A percentile compares a stretch with the other conserved stretches of the same genome.
Conservation (phyloP, 1,140 invertebrate species). For the Caenorhabditis latens region DNA sequence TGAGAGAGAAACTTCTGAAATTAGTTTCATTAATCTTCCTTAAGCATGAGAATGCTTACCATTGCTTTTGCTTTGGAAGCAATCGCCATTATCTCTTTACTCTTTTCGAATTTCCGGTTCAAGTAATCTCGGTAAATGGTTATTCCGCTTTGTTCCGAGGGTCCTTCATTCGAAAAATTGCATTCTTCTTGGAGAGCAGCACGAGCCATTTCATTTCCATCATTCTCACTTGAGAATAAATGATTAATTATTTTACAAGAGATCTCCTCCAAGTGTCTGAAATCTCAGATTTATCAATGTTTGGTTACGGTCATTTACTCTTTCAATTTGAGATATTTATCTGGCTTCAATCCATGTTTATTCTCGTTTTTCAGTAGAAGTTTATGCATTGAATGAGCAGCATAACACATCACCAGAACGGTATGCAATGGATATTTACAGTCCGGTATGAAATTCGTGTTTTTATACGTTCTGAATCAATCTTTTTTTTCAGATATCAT, state of each 20-base stretch:
- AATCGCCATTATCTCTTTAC: constrained; percentile 15
- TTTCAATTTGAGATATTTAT: not conserved
- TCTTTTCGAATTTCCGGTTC: not conserved
- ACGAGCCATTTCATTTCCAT: not conserved
- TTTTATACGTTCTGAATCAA: not conserved
- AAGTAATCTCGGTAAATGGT: not conserved
- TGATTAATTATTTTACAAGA: constrained; percentile 5
- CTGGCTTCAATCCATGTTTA: not conserved
- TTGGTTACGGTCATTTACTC: not conserved
- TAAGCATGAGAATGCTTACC: not conserved
- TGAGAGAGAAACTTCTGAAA: constrained; percentile 36
- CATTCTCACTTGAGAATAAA: not conserved
- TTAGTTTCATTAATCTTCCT: not conserved
- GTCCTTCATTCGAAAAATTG: not conserved
- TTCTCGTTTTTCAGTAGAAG: not conserved
- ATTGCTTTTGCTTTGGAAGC: constrained; percentile 36
- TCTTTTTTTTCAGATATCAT: not conserved
- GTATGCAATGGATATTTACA: constrained; percentile 5
- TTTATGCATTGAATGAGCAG: constrained; percentile 4
- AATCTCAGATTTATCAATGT: not conserved
- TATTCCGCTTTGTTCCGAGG: not conserved
- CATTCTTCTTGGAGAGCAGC: not conserved
- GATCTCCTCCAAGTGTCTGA: not conserved
- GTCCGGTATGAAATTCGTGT: not conserved
- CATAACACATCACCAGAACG: not conserved